Evolutionary conservation across 2,888 invertebrate genomes (phyloP), one percentile per base, ranked within the genome.

Genomic region (Fragum whitleyi): DNA sequence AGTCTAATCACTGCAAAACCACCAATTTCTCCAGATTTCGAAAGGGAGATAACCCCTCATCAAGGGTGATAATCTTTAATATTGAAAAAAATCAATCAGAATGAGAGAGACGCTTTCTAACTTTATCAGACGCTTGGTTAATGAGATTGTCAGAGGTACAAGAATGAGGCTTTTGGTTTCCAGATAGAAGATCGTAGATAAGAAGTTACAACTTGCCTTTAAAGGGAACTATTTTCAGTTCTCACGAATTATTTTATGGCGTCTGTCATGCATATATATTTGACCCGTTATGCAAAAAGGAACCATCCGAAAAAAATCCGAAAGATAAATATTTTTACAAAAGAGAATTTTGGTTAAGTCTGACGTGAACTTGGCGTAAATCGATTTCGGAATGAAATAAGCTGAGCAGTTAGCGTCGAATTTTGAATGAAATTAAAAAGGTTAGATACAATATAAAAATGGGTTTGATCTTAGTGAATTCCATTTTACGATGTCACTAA

Each of bases 71-170:
- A 65, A 65, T 65, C 65, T 42, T 65, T 42, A 23, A 42, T 21
- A 65, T 42, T 39, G 47, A 65, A 21, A 65, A 19, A 65, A 65
- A 65, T 65, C 65, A 65, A 65, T 65, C 42, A 39, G 65, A 42
- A 65, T 42, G 21, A 39, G 21, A 39, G 21, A 32, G 19, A 65
- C 11, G 42, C 19, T 42, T 65, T 42, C 23, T 42, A 26, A 26
- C 65, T 42, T n/a, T 26, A 65, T 65, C 65, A 65, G 42, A 42
- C 42, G 36, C 36, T 21, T 9, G 65, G 36, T 65, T 65, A 65
- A 65, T 65, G 65, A 65, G 65, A 42, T 42, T 65, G 65, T 65
- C 65, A 65, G 65, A 42, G 36, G 42, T 36, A 65, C 65, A 65
- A 42, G 65, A 36, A 32, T n/a, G 42, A 26, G 39, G 21, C 65